A percentile compares a stretch with the other conserved stretches of the same genome.
phyloP scores from a whole-genome alignment of 1,140 invertebrate species.

The Lysiphlebus fabarum region DNA sequence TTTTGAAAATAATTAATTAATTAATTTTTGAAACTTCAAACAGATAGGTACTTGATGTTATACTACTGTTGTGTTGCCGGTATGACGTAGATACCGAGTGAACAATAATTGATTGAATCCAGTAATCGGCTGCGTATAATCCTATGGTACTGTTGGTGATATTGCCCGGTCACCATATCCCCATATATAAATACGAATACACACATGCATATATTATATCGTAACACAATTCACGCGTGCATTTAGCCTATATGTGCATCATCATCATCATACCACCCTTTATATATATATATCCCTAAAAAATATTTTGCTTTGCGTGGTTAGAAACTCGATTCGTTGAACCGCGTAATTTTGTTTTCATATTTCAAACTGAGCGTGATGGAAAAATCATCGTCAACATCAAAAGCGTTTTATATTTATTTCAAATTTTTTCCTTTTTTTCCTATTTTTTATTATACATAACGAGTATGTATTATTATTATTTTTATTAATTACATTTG shows the following conservation, averaged over 20 bases:
- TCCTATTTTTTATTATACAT: too few relatives aligned
- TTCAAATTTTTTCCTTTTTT: too few relatives aligned
- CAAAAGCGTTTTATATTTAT: too few relatives aligned
- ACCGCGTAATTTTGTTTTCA: constrained; percentile 13
- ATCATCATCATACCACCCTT: neutral
- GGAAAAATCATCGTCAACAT: too few relatives aligned
- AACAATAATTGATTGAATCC: constrained; percentile 41
- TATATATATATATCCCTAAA: too few relatives aligned
- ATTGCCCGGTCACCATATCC: constrained; percentile 16
- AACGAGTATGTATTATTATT: too few relatives aligned
- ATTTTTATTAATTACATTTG: too few relatives aligned
- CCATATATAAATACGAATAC: neutral
- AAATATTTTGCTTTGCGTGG: constrained; percentile 1
- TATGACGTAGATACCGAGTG: constrained; percentile 39
- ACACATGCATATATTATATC: neutral
- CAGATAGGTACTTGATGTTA: too few relatives aligned
- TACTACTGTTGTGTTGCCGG: constrained; percentile 22
- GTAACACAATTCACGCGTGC: constrained; percentile 3
- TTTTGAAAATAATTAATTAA: too few relatives aligned
- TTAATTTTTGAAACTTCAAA: too few relatives aligned
- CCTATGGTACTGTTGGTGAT: constrained; percentile 39
- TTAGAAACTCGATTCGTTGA: constrained; percentile 9
- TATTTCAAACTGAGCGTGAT: neutral
- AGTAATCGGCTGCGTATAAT: constrained; percentile 36
- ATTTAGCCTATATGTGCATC: neutral